Evolutionary conservation across 2,797 vertebrate species (phyloP), one percentile per base, ranked within the genome.

Genomic region (Lophius americanus): DNA sequence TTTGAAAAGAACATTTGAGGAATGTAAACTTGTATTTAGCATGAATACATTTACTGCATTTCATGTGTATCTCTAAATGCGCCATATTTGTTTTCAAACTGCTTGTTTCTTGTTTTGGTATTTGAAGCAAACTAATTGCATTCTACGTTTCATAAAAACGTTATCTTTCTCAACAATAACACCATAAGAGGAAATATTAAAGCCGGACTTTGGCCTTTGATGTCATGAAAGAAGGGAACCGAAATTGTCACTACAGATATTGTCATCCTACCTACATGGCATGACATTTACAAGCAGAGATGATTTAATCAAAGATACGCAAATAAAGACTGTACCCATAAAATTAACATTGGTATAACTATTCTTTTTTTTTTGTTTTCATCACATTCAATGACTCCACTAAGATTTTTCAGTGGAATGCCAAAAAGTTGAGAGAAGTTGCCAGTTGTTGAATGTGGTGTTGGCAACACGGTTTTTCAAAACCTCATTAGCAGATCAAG

Each of bases 241-340:
- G 14, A 51, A 63, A 44, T 46, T 49, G 8, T 64, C 66, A 23
- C 32, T 52, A 11, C 23, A 55, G n/a, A 53, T 11, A 48, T 53
- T 61, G 53, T 37, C 5, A 48, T 63, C 57, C 39, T 49, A 44
- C 8, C 38, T 36, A 11, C 47, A 46, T 41, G 2, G 4, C 42
- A 38, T 78, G 71, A 80, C 63, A 70, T 73, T 80, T 78, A 64
- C 5, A 59, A 81, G 32, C 46, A 60, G 9, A 35, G 32, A 56
- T 38, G 23, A 49, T 54, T 39, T 33, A 76, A 62, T 47, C 41
- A 48, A 64, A 68, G 6, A 62, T 47, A 37, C 42, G 46, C n/a
- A 64, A 51, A 68, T 62, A 43, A 57, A 59, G 35, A 5, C 35
- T 7, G 39, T 56, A 51, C 37, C 39, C 6, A 41, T 3, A 49